Percentiles rank a stretch among this genome's conserved stretches.
Conservation (phyloP, 2,797 vertebrate species). For the Periparus ater region DNA sequence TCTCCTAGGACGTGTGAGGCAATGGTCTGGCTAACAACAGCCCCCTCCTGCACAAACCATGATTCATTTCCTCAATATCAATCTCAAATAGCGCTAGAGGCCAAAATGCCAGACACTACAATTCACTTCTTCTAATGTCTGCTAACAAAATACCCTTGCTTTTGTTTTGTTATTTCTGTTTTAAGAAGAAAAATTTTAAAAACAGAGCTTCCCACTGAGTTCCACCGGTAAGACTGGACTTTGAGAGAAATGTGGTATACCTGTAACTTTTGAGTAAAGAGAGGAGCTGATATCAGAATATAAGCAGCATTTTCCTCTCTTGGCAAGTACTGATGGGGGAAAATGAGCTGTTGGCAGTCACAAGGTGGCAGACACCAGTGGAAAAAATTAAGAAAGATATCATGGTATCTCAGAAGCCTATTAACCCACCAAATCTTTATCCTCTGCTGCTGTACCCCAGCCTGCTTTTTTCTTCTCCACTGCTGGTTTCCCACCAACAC, state of each 20-base stretch:
- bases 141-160: background rate
- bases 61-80: constrained; percentile 46
- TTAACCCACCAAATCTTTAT: background rate
- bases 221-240: background rate
- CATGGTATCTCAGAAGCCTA: background rate
- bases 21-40: background rate
- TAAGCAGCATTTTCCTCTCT: background rate
- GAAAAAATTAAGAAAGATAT: background rate
- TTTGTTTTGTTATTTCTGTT: background rate
- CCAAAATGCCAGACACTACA: constrained; percentile 19
- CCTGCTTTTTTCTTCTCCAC: background rate
- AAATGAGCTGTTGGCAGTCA: background rate
- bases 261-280: background rate
- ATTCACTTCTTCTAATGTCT: background rate
- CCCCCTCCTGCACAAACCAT: background rate
- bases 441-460: background rate
- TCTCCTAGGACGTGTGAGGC: background rate
- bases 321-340: background rate
- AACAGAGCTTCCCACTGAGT: background rate
- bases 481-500: background rate
- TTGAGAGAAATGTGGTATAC: background rate
- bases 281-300: background rate
- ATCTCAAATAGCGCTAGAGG: background rate
- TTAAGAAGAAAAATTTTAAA: background rate
- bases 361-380: background rate